Conservation (phyloP, 2,888 invertebrate genomes). For the Acanthosepion lycidas region DNA sequence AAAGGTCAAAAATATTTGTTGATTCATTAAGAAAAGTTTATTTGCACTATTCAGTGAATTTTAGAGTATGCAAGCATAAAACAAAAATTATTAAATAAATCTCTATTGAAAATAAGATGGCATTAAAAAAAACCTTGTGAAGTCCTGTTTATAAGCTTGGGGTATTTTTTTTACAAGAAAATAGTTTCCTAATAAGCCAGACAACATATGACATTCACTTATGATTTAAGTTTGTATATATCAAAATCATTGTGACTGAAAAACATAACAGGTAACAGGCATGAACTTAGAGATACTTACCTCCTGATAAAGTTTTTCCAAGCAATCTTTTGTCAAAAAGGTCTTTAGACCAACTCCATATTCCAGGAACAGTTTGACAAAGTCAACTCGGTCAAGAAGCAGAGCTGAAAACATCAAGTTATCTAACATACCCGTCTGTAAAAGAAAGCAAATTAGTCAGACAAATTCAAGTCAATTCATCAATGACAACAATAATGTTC, state of each 20-base stretch:
- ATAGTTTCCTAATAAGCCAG: too few species aligned
- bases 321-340: constrained; percentile 68
- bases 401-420: constrained; percentile 72
- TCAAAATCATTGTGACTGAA: neutral
- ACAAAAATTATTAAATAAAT: too few species aligned
- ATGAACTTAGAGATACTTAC: constrained; percentile 54
- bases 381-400: constrained; percentile 70
- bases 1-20: too few species aligned
- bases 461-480: neutral
- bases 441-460: neutral
- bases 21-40: too few species aligned
- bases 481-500: neutral
- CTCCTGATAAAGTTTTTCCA: constrained; percentile 70
- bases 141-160: too few species aligned
- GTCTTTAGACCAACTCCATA: constrained; percentile 72
- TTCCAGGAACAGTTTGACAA: constrained; percentile 73
- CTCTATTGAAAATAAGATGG: too few species aligned
- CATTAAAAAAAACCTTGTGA: too few species aligned
- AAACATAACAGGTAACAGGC: neutral
- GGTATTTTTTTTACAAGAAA: too few species aligned
- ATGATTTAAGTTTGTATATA: too few species aligned
- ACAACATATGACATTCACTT: too few species aligned
- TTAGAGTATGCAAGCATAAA: too few species aligned
- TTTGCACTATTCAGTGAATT: too few species aligned
- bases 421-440: constrained; percentile 60